Evolutionary conservation across 2,888 invertebrate species (phyloP).

Genomic region (Xanthia togata): DNA sequence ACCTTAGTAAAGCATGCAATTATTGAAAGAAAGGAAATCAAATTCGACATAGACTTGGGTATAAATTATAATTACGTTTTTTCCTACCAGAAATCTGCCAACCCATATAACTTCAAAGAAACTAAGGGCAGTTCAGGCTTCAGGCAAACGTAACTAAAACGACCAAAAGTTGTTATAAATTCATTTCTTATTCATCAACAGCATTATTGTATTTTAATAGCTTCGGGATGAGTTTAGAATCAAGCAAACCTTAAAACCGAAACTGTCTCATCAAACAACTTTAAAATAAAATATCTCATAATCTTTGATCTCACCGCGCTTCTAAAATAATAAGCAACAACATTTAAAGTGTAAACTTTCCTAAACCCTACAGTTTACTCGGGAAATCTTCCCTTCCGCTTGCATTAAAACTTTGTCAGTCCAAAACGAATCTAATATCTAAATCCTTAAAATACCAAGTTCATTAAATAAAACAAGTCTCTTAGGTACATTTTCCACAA

Average conservation of each 20-base stretch:
- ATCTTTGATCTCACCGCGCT: slow-evolving; percentile 34
- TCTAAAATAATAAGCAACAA: slow-evolving; percentile 51
- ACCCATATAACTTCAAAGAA: not conserved
- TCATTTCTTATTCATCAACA: not conserved
- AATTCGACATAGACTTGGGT: too few species aligned
- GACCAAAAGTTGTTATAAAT: not conserved
- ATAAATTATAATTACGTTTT: not conserved
- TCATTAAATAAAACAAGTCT: slow-evolving; percentile 15
- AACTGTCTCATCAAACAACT: slow-evolving; percentile 20
- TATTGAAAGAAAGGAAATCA: too few species aligned
- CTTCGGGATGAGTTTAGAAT: not conserved
- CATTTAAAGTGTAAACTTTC: slow-evolving; percentile 47
- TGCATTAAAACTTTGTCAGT: slow-evolving; percentile 28
- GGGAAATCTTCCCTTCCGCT: slow-evolving; percentile 27
- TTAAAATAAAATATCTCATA: slow-evolving; percentile 31
- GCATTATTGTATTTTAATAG: not conserved
- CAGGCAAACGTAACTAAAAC: not conserved
- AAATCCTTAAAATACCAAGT: slow-evolving; percentile 29
- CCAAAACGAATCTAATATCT: slow-evolving; percentile 15
- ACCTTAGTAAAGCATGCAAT: too few species aligned
- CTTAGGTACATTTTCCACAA: slow-evolving; percentile 24
- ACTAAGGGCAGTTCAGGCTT: not conserved
- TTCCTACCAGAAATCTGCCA: not conserved
- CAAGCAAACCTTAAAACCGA: slow-evolving; percentile 6
- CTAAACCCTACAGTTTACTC: slow-evolving; percentile 32